Percentiles rank a stretch among this genome's conserved stretches.
These are phyloP conservation scores for Brachystomella parvula DNA, from an alignment of 1,140 invertebrate species.

Conservation along the genomic window DNA sequence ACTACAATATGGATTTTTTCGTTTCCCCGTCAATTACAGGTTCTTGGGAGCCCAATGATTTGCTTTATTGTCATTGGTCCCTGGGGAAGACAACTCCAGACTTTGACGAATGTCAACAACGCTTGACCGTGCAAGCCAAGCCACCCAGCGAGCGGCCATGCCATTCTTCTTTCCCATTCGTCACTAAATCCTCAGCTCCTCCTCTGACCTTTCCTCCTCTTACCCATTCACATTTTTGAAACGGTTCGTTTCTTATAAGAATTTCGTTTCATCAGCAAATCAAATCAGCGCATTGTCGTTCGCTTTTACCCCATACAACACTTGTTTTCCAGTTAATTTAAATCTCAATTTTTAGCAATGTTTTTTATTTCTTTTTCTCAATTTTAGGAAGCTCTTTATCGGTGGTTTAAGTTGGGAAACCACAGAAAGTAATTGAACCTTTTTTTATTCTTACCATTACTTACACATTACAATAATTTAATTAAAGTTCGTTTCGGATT, in stretches of 20 bases:
- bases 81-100: background rate
- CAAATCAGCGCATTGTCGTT: no score
- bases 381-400: slow-evolving; percentile 94
- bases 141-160: no score
- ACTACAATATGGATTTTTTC: slow-evolving; percentile 14
- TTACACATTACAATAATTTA: slow-evolving; percentile 9
- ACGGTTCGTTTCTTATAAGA: no score
- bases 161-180: no score
- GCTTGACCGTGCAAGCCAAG: no score
- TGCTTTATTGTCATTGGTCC: background rate
- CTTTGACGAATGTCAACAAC: no score
- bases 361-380: slow-evolving; percentile 35
- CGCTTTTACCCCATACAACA: no score
- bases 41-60: slow-evolving; percentile 33
- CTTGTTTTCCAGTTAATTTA: slow-evolving; percentile 22
- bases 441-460: slow-evolving; percentile 32
- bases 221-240: no score
- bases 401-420: slow-evolving; percentile 96
- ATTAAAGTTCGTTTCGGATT: slow-evolving; percentile 11
- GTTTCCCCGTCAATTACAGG: slow-evolving; percentile 24
- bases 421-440: slow-evolving; percentile 78
- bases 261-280: no score
- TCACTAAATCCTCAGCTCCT: background rate
- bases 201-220: no score
- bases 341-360: slow-evolving; percentile 23